These are phyloP conservation scores for Corythoichthys intestinalis DNA, from an alignment of 2,113 vertebrate genomes.

Conservation along the genomic window DNA sequence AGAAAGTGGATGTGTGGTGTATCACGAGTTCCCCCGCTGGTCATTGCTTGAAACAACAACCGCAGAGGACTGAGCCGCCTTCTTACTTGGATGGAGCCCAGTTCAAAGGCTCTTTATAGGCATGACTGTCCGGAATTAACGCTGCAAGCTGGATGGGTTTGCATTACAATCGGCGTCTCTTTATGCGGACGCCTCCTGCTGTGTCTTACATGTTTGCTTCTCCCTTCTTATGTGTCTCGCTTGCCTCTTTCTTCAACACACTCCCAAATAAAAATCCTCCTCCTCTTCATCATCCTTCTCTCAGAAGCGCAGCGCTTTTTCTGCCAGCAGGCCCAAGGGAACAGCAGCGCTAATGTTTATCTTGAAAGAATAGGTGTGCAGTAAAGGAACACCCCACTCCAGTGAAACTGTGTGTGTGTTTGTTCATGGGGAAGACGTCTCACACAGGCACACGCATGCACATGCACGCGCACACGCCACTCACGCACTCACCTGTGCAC, in stretches of 20 bases:
- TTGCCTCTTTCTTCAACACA: conserved; percentile 14
- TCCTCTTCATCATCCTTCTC: conserved; percentile 3
- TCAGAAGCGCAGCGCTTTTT: conserved; percentile 25
- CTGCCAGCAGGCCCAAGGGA: conserved; percentile 44
- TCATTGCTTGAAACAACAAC: conserved; percentile 24
- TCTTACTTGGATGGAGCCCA: conserved; percentile 34
- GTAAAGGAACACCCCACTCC: conserved; percentile 1
- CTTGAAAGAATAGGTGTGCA: conserved; percentile 19
- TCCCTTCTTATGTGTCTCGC: conserved; percentile 21
- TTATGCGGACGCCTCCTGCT: conserved; percentile 22
- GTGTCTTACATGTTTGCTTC: conserved; percentile 20
- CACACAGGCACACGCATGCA: conserved; percentile 2
- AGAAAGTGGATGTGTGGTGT: conserved; percentile 13
- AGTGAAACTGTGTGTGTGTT: background rate
- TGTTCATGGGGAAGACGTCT: background rate
- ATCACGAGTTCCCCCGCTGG: conserved; percentile 60
- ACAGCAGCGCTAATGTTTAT: conserved; percentile 44
- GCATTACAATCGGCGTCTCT: conserved; percentile 44
- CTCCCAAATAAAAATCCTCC: background rate
- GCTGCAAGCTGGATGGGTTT: conserved; percentile 51
- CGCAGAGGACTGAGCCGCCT: conserved; percentile 36
- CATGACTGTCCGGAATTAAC: conserved; percentile 66
- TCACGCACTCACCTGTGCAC: conserved; percentile 78
- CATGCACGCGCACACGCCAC: background rate
- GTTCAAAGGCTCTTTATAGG: conserved; percentile 66